A percentile compares a stretch with the other conserved stretches of the same genome.
phyloP scores from a whole-genome alignment of 2,797 vertebrate species.

The Danionella dracula region DNA sequence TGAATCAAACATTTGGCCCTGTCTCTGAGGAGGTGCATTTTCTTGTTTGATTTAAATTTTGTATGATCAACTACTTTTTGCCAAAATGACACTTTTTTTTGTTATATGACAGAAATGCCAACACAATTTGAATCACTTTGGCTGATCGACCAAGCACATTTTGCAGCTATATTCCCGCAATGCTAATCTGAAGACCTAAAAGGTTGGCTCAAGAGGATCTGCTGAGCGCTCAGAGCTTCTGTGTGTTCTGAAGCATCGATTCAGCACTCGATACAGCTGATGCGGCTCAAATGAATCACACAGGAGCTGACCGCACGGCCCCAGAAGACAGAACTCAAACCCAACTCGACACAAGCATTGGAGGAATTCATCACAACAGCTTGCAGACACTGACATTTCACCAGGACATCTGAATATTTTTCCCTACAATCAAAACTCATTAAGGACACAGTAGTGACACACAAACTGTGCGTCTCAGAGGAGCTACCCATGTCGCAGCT shows the following conservation, averaged over 20 bases:
- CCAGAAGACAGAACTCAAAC: neutral
- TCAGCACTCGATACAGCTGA: slow-evolving; percentile 16
- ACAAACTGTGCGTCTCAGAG: slow-evolving; percentile 9
- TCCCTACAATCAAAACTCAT: slow-evolving; percentile 4
- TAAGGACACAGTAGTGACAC: neutral
- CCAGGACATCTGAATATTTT: slow-evolving; percentile 18
- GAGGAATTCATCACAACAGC: neutral
- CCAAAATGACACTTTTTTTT: neutral
- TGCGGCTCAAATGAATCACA: slow-evolving; percentile 15
- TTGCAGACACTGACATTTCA: neutral
- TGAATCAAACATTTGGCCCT: slow-evolving; percentile 82
- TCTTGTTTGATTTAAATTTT: too few relatives aligned
- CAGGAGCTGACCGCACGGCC: neutral
- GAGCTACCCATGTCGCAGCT: slow-evolving; percentile 18
- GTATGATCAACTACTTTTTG: too few relatives aligned
- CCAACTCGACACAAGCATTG: neutral
- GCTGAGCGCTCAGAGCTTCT: neutral
- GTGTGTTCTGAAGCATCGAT: slow-evolving; percentile 27
- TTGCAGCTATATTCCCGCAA: slow-evolving; percentile 18
- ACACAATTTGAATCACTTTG: neutral
- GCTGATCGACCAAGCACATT: neutral
- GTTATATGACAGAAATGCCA: neutral
- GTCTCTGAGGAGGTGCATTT: slow-evolving; percentile 58
- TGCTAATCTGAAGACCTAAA: slow-evolving; percentile 18
- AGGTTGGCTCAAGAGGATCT: neutral